phyloP scores from a whole-genome alignment of 2,888 invertebrate species.

The Stenolophus ochropezus region DNA sequence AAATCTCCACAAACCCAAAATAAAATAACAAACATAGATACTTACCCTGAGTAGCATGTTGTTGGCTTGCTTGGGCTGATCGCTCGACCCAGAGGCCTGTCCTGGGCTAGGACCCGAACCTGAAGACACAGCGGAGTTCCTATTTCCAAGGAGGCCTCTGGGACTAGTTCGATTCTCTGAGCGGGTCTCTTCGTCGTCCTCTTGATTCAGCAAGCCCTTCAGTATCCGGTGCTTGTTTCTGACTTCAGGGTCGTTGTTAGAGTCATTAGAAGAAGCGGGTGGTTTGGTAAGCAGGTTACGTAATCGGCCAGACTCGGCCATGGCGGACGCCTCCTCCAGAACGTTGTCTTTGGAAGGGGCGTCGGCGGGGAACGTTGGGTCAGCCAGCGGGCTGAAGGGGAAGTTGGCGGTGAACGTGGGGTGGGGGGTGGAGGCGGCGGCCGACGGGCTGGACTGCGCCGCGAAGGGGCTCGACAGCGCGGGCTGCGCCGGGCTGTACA shows the following conservation, averaged over 20 bases:
- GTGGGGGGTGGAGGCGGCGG: conserved; percentile 69
- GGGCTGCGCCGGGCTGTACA: conserved; percentile 69
- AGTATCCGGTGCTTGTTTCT: conserved; percentile 76
- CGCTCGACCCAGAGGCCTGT: conserved; percentile 68
- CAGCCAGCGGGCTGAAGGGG: conserved; percentile 80
- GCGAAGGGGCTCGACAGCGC: conserved; percentile 72
- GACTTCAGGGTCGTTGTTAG: conserved; percentile 68
- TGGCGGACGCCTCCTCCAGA: conserved; percentile 70
- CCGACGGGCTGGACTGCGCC: conserved; percentile 75
- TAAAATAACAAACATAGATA: conserved; percentile 42
- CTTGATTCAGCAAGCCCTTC: conserved; percentile 80
- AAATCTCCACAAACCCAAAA: conserved; percentile 29
- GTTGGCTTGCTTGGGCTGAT: conserved; percentile 71
- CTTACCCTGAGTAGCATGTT: conserved; percentile 81
- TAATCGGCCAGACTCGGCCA: conserved; percentile 77
- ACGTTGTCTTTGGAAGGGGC: conserved; percentile 73
- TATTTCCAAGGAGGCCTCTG: conserved; percentile 69
- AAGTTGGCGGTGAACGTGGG: conserved; percentile 75
- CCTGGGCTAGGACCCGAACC: conserved; percentile 12
- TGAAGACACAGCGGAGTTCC: conserved; percentile 28
- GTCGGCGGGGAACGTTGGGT: conserved; percentile 73
- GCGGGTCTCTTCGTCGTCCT: conserved; percentile 77
- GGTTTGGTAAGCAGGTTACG: conserved; percentile 77
- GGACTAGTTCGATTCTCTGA: conserved; percentile 73
- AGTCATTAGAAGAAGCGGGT: conserved; percentile 69